Conservation (phyloP, 2,113 vertebrate genomes). For the Emberiza fucata region DNA sequence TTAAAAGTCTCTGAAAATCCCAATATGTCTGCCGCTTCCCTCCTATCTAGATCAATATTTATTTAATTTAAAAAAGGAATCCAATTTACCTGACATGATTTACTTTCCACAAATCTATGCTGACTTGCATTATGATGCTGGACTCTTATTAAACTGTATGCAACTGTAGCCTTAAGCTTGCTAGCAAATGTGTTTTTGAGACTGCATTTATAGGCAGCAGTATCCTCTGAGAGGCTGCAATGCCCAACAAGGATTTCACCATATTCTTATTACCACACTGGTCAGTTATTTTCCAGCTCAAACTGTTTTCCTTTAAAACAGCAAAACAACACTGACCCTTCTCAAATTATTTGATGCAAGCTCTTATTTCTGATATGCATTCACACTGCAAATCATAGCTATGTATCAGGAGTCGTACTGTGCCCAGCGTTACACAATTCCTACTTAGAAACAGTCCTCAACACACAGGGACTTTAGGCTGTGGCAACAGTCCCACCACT, state of each 20-base stretch:
- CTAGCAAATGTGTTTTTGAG: not conserved
- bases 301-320: not conserved
- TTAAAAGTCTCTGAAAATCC: slow-evolving; percentile 43
- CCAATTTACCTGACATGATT: slow-evolving; percentile 66
- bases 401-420: not conserved
- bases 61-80: slow-evolving; percentile 70
- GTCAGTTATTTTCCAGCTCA: not conserved
- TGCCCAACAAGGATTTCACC: not conserved
- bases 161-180: not conserved
- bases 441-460: not conserved
- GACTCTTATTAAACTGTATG: slow-evolving; percentile 29
- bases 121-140: slow-evolving; percentile 37
- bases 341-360: not conserved
- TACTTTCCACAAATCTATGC: slow-evolving; percentile 54
- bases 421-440: not conserved
- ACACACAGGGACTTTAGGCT: not conserved
- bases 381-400: not conserved
- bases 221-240: not conserved
- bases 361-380: not conserved
- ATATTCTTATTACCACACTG: not conserved
- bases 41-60: slow-evolving; percentile 65
- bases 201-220: not conserved
- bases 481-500: not conserved
- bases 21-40: slow-evolving; percentile 21
- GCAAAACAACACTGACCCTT: not conserved